Evolutionary conservation across 2,888 invertebrate genomes (phyloP).

Genomic region (Lithophane leautieri): DNA sequence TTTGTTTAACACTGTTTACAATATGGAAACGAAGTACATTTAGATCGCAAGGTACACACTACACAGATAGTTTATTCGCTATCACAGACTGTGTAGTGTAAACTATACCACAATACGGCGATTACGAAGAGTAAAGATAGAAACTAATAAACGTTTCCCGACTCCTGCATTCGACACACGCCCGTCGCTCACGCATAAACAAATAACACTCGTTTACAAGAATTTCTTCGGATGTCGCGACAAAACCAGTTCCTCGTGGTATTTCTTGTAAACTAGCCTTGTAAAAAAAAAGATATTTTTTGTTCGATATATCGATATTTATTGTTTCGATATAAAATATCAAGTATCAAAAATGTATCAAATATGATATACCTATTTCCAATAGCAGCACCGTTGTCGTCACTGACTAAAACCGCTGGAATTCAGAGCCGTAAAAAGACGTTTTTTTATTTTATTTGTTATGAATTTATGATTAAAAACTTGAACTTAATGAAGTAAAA

Average conservation of each 20-base stretch:
- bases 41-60: conserved; percentile 8
- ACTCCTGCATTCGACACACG: conserved; percentile 5
- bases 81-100: conserved; percentile 18
- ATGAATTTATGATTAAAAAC: too few species aligned
- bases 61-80: conserved; percentile 19
- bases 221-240: conserved; percentile 22
- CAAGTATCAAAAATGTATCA: too few species aligned
- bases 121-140: conserved; percentile 9
- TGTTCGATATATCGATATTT: too few species aligned
- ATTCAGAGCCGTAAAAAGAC: too few species aligned
- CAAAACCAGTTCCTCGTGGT: conserved; percentile 20
- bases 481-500: too few species aligned
- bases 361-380: too few species aligned
- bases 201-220: conserved; percentile 5
- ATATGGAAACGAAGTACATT: not conserved
- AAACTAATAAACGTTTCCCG: not conserved
- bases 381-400: too few species aligned
- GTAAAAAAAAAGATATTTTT: too few species aligned
- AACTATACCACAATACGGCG: conserved; percentile 13
- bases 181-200: not conserved
- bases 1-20: not conserved
- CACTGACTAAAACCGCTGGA: too few species aligned
- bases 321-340: too few species aligned
- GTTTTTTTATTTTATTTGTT: too few species aligned
- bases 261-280: not conserved